Evolutionary conservation across 2,797 vertebrate species (phyloP), one percentile per base, ranked within the genome.

Genomic region (Toxotes lorentzi): DNA sequence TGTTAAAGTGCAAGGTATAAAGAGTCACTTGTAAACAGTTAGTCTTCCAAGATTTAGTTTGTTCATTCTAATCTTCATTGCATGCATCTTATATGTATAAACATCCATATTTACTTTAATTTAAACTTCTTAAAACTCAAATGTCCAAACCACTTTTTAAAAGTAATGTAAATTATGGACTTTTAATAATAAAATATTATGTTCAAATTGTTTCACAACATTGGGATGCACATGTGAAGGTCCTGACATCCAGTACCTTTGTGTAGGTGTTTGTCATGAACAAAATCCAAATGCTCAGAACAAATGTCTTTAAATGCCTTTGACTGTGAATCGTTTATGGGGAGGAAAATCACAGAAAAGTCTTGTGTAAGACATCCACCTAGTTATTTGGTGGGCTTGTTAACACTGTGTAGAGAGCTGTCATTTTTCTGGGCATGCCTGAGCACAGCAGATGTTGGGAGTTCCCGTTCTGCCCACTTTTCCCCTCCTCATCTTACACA

Each of bases 371-470:
- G 73, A 85, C 60, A 79, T 76, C 30, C 64, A 92, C 84, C 89
- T 85, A 72, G 67, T 90, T 51, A 89, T 92, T 90, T 86, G 86
- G 70, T 81, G 76, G 79, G 76, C 84, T 93, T 92, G 91, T 94
- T 90, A 89, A 92, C 86, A 81, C 77, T 82, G 40, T 9, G 7
- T 38, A 59, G 57, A 86, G 77, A 87, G 83, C 72, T 63, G 78
- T 87, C 83, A 88, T 88, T 81, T 90, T 58, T 79, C 72, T 3
- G 63, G 87, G 74, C 92, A 89, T 86, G 92, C 70, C 90, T 87
- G 86, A 91, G 78, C 92, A 90, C 0, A 73, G 84, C 38, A 11
- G 48, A 62, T 61, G 76, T 72, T 16, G 87, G 91, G 89, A 85
- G 85, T 92, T 93, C 66, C 81, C 77, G 21, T 73, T 80, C 69